Base-by-base conservation (phyloP, 2,113 vertebrate species). In the Hippopotamus amphibius region DNA sequence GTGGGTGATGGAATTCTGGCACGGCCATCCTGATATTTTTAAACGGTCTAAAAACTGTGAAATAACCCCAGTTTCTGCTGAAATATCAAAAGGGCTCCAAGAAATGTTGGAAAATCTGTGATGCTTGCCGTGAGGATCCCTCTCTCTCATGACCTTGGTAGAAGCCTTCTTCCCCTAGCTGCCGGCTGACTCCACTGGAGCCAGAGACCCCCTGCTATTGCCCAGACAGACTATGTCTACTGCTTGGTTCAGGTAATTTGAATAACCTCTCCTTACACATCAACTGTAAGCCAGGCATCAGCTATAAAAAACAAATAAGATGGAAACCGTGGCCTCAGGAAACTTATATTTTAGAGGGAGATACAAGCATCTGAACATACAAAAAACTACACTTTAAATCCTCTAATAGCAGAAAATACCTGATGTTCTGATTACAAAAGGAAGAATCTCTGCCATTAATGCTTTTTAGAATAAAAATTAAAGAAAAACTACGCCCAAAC, bases 131-230 rank as follows among this genome's bases (percentile, higher is more conserved):
- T 74, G 16, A 43, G 3, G 3, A 53, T 7, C 19, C 2, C 14
- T 90, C 33, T 83, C 13, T 37, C 41, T 26, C 13, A 30, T 14
- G 14, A 74, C 12, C 3, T 61, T 50, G 7, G 11, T 30, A 48
- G 21, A 82, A 33, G 1, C 0, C 6, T 6, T 77, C 14, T 87
- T 37, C 13, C 11, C 72, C 72, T 71, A 8, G 17, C 6, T 76
- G 21, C 41, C 9, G 8, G 0, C 12, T 43, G 9, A 85, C 5
- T 4, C 1, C 15, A 19, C 7, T 11, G 12, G 37, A 82, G 0
- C 0, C 41, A 59, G 24, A 61, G 28, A 28, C 24, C 8, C 41
- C 30, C 57, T 48, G 8, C 9, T 71, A 86, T 61, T 57, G 2
- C 33, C 17, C 4, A 74, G 88, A 81, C 0, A 71, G 41, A 72